Evolutionary conservation across 2,888 invertebrate species (phyloP), one percentile per base, ranked within the genome.

Genomic region (Leptinotarsa juncta): DNA sequence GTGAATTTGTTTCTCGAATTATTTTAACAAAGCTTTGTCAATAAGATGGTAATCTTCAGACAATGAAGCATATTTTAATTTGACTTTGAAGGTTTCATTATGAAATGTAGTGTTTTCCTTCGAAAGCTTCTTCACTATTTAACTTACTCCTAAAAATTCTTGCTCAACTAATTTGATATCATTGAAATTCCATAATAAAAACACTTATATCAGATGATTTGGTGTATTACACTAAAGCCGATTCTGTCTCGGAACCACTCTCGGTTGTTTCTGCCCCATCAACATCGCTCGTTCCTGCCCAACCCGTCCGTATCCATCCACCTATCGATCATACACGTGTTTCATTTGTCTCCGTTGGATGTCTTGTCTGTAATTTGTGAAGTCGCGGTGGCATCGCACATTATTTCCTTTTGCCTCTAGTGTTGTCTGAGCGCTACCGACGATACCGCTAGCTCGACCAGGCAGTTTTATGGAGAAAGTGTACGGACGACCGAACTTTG

Each of bases 301-400:
- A 73, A 73, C 73, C 65, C 73, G 69, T 73, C 73, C 62, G 14
- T 55, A 69, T 73, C 73, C 68, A 62, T 69, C 73, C 66, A 73
- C 73, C 73, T 73, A 73, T 73, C 73, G 73, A 73, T 73, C 73
- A 73, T 73, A 73, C 73, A 73, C 69, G 69, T 73, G 73, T 73
- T 73, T 65, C 73, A 69, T 73, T 73, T 69, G 73, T 69, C 73
- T 73, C 69, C 66, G 62, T n/a, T 5, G 62, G 66, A 73, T 73
- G 73, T 73, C 65, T 68, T 69, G 69, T 72, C 67, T 53, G 72
- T 65, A 55, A 55, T 62, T 73, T 73, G 69, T 73, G 65, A 48
- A 55, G 69, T 73, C 73, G 65, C 66, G 57, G 57, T 68, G 53
- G 73, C 69, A 60, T n/a, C 69, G 55, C 65, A 69, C 69, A 50